Evolutionary conservation across 2,888 invertebrate genomes (phyloP), one percentile per base, ranked within the genome.

Genomic region (Chloroclystis v-ata): DNA sequence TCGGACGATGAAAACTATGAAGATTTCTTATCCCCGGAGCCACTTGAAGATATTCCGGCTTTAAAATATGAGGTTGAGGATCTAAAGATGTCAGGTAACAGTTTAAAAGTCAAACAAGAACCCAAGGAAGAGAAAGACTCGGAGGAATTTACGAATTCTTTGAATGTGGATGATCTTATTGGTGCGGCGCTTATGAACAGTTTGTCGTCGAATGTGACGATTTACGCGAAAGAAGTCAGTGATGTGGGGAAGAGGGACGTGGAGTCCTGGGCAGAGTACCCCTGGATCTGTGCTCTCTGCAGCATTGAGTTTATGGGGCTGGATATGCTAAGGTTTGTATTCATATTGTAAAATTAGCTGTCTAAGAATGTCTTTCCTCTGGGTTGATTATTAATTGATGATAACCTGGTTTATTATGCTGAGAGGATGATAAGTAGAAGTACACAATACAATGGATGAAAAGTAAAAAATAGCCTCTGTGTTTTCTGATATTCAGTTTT

Each of bases 201-300:
- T 0, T 70, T 69, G 32, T 57, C 65, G 5, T 65, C 76, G 4
- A 71, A 75, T 25, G 59, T 78, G 4, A 73, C 72, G 0, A 72
- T 85, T 28, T 83, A 78, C 33, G 81, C 75, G 10, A 82, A 82
- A 56, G 82, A 84, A 37, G 57, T 82, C 3, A 62, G 67, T 0
- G 70, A 75, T 47, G 52, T 70, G 2, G 63, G 56, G 24, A 78
- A 75, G 44, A 77, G 67, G 46, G 52, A 57, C 6, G 61, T 78
- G 1, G 64, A 63, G 8, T 60, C 67, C 0, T 87, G 86, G 86
- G 74, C 75, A 6, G 76, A 81, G n/a, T 86, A 85, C 37, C 81
- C 80, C 0, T 87, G 87, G 87, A 56, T 82, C 1, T 87, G 87
- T 53, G 65, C 69, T 0, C 71, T 72, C 16, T 87, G 87, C 56